Base-by-base conservation (phyloP, 92 coral and sea anemone genomes). In the Palythoa heliodiscus region DNA sequence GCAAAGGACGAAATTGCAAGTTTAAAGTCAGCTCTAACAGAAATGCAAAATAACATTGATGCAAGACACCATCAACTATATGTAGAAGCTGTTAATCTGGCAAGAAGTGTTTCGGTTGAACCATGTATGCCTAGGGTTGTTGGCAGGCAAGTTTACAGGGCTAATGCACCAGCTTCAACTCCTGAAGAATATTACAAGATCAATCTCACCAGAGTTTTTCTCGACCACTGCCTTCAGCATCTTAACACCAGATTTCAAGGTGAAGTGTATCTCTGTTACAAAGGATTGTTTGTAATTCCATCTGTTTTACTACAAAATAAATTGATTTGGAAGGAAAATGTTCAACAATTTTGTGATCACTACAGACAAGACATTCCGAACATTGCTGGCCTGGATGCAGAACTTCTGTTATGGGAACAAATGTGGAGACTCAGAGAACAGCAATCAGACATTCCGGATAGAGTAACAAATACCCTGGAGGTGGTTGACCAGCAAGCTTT, bases 241-340 rank as follows among this genome's bases (percentile, higher is more conserved):
- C 50, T 43, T 43, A 55, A 55, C 12, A 16, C 61, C 14, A 55
- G 61, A 55, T 55, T 55, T 55, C 61, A 55, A 12, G 61, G 12
- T 55, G 61, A 55, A 12, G 61, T 55, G 14, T 55, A 9, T 55
- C 15, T 55, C 16, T 84, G 87, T 52, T 84, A 71, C 63, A 84
- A 89, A 86, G 92, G 89, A 77, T 40, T 85, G 35, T 85, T 82
- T 67, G 22, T 85, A 20, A 68, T 89, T 55, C 92, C 92, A 43
- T 66, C 86, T 57, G 35, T 85, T 86, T 78, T 89, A 67, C 43
- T 89, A 80, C 85, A 72, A 35, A 78, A 71, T 78, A 78, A 54
- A 10, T 72, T 74, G 47, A 47, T 76, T 60, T 90, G 93, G 91
- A 90, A 90, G 85, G 83, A 76, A 60, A 88, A 90, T 87, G 89